Percentiles rank a stretch among this genome's conserved stretches.
Conservation (phyloP, 2,888 invertebrate genomes). For the Aporophyla nigra region DNA sequence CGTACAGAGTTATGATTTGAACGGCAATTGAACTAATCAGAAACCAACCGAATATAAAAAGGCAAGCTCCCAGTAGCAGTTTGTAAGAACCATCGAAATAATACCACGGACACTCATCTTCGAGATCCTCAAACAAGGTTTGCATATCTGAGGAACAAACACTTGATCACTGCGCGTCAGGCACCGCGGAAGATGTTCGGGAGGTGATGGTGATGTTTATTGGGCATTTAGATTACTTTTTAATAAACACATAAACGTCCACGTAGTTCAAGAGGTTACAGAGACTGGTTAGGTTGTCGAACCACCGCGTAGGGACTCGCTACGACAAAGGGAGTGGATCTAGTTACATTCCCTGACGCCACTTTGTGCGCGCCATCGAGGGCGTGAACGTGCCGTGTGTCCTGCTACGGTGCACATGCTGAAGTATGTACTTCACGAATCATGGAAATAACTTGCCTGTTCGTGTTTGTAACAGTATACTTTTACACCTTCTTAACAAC, state of each 20-base stretch:
- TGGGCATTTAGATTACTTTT: conserved; percentile 78
- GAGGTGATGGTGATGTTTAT: conserved; percentile 64
- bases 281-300: conserved; percentile 88
- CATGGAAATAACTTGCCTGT: conserved; percentile 11
- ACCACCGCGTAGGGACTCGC: conserved; percentile 75
- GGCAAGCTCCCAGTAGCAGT: conserved; percentile 88
- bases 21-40: neutral
- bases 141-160: conserved; percentile 75
- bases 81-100: conserved; percentile 90
- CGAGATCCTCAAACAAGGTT: conserved; percentile 82
- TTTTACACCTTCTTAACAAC: neutral
- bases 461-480: neutral
- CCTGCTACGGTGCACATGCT: conserved; percentile 52
- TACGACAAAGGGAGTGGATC: conserved; percentile 81
- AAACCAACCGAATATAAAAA: conserved; percentile 89
- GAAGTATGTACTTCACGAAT: conserved; percentile 36
- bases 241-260: conserved; percentile 80
- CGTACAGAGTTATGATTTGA: conserved; percentile 19
- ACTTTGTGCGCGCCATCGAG: conserved; percentile 83
- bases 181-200: conserved; percentile 76
- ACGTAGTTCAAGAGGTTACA: conserved; percentile 82
- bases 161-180: conserved; percentile 72
- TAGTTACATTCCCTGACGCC: conserved; percentile 77
- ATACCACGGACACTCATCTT: conserved; percentile 90
- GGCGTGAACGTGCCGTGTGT: conserved; percentile 78